phyloP scores from a whole-genome alignment of 2,888 invertebrate species.

The Agrochola lota region DNA sequence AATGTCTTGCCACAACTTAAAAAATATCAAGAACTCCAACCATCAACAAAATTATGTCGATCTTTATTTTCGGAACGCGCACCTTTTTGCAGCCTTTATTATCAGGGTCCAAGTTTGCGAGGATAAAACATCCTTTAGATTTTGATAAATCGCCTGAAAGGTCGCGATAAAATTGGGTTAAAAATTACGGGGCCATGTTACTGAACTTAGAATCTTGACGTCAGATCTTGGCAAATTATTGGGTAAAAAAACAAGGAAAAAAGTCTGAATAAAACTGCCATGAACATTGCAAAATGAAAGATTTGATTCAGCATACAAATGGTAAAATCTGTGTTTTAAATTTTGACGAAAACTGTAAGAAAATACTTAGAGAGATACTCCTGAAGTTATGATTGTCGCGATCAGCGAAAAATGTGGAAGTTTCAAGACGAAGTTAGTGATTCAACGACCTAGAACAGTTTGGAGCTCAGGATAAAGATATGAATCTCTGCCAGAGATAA shows the following conservation, averaged over 20 bases:
- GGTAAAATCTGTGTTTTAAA: conserved; percentile 51
- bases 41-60: conserved; percentile 76
- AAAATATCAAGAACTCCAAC: conserved; percentile 71
- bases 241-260: conserved; percentile 24
- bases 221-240: conserved; percentile 38
- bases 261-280: conserved; percentile 32
- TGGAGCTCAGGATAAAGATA: conserved; percentile 59
- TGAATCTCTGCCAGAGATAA: conserved; percentile 62
- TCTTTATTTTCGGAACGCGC: conserved; percentile 73
- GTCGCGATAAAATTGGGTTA: conserved; percentile 63
- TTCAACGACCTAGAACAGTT: conserved; percentile 60
- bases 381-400: conserved; percentile 39
- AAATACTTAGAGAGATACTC: conserved; percentile 37
- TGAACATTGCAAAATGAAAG: conserved; percentile 53
- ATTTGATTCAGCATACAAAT: conserved; percentile 56
- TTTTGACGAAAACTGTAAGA: conserved; percentile 36
- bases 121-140: conserved; percentile 64
- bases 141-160: conserved; percentile 74
- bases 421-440: conserved; percentile 55
- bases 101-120: conserved; percentile 72
- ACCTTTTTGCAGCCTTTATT: conserved; percentile 74
- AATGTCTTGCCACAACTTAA: conserved; percentile 62
- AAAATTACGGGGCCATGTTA: conserved; percentile 51
- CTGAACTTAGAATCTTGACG: conserved; percentile 51
- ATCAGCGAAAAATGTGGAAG: conserved; percentile 57